Percentiles rank a stretch among this genome's conserved stretches.
phyloP scores from a whole-genome alignment of 2,888 invertebrate genomes.

The Villa cingulata region DNA sequence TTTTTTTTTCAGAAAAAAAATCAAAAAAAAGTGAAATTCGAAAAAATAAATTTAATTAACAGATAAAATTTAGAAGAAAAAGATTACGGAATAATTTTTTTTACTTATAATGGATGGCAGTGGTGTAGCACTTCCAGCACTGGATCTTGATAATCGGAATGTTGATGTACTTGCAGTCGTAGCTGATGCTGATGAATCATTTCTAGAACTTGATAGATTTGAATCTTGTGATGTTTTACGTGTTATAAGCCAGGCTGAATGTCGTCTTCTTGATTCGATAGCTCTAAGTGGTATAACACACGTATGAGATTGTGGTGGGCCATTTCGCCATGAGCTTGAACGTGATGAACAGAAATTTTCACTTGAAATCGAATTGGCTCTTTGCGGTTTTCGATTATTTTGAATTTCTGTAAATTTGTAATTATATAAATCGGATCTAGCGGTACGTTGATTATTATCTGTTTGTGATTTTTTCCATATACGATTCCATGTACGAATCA shows the following conservation, averaged over 20 bases:
- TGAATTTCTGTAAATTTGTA: constrained; percentile 64
- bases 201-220: constrained; percentile 75
- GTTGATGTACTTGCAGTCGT: constrained; percentile 84
- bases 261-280: constrained; percentile 62
- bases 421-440: constrained; percentile 52
- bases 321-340: constrained; percentile 76
- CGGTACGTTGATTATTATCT: constrained; percentile 34
- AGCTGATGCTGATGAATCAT: constrained; percentile 83
- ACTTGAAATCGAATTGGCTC: constrained; percentile 72
- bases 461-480: constrained; percentile 22
- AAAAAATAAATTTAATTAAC: neutral
- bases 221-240: constrained; percentile 86
- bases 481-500: constrained; percentile 36
- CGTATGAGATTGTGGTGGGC: constrained; percentile 45
- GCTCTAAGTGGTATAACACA: constrained; percentile 64
- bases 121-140: constrained; percentile 44
- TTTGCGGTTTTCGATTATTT: constrained; percentile 54
- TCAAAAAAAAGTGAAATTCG: neutral
- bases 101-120: constrained; percentile 33
- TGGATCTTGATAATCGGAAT: constrained; percentile 77
- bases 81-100: constrained; percentile 2
- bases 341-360: constrained; percentile 82
- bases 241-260: constrained; percentile 82
- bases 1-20: too few relatives aligned
- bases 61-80: neutral